phyloP scores from a whole-genome alignment of 1,140 invertebrate genomes.

The Oreohelix idahoensis region DNA sequence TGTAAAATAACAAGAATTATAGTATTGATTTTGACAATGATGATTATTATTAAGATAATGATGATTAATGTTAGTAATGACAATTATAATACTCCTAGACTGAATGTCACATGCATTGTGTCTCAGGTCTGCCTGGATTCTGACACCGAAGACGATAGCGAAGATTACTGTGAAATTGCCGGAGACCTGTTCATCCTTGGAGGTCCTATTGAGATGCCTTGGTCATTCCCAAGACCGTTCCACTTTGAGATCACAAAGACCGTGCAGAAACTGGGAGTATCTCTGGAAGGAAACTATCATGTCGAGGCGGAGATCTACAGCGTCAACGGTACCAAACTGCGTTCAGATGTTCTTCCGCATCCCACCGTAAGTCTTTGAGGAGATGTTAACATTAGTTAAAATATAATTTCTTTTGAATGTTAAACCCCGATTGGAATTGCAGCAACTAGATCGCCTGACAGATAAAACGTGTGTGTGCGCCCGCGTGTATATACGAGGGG shows the following conservation, averaged over 20 bases:
- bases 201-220: slow-evolving; percentile 43
- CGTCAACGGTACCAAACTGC: slow-evolving; percentile 46
- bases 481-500: no score
- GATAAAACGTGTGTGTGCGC: no score
- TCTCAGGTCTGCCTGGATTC: slow-evolving; percentile 5
- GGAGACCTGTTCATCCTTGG: slow-evolving; percentile 46
- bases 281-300: slow-evolving; percentile 38
- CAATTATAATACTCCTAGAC: no score
- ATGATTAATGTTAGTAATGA: no score
- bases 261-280: slow-evolving; percentile 3
- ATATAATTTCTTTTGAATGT: no score
- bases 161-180: slow-evolving; percentile 30
- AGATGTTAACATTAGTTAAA: no score
- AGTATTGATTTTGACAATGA: no score
- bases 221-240: slow-evolving; percentile 42
- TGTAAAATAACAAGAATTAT: no score
- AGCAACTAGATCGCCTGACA: no score
- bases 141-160: neutral
- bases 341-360: slow-evolving; percentile 25
- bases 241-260: slow-evolving; percentile 46
- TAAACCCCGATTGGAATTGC: no score
- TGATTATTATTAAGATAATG: no score
- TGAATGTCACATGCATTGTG: neutral
- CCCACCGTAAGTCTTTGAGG: slow-evolving; percentile 37
- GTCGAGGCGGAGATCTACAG: slow-evolving; percentile 39